A percentile compares a stretch with the other conserved stretches of the same genome.
These are phyloP conservation scores for Drosophila varians DNA, from an alignment of 1,140 invertebrate species.

Conservation along the genomic window DNA sequence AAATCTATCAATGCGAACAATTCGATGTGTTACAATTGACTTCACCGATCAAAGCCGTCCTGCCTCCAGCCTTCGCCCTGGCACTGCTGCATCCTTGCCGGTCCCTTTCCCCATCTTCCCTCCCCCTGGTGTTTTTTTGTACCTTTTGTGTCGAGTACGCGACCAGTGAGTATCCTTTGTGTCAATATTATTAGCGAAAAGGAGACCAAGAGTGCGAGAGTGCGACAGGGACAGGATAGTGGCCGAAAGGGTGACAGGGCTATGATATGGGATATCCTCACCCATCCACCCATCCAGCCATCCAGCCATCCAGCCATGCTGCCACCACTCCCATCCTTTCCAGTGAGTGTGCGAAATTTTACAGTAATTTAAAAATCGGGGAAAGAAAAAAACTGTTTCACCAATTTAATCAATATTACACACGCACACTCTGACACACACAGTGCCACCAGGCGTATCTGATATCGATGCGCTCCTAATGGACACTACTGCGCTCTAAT, in stretches of 20 bases:
- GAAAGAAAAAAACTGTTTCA: slow-evolving; percentile 57
- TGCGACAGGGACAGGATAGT: slow-evolving; percentile 59
- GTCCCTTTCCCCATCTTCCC: slow-evolving; percentile 47
- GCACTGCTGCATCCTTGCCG: slow-evolving; percentile 39
- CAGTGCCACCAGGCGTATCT: slow-evolving; percentile 71
- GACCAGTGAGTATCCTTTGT: slow-evolving; percentile 79
- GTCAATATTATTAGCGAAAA: slow-evolving; percentile 75
- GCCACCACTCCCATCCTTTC: slow-evolving; percentile 26
- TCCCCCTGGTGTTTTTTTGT: slow-evolving; percentile 44
- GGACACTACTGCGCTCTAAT: slow-evolving; percentile 74
- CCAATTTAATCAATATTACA: slow-evolving; percentile 82
- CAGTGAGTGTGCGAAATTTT: slow-evolving; percentile 82
- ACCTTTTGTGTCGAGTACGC: slow-evolving; percentile 79
- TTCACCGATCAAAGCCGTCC: slow-evolving; percentile 79
- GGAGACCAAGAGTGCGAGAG: slow-evolving; percentile 19
- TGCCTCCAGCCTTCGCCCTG: slow-evolving; percentile 31
- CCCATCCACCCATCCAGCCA: too few relatives aligned
- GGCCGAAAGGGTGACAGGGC: slow-evolving; percentile 70
- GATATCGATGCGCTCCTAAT: slow-evolving; percentile 74
- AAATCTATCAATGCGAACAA: slow-evolving; percentile 82
- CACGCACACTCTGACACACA: slow-evolving; percentile 22
- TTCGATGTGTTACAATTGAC: slow-evolving; percentile 82
- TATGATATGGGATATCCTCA: not conserved
- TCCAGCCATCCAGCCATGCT: too few relatives aligned
- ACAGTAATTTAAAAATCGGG: slow-evolving; percentile 81